A percentile compares a stretch with the other conserved stretches of the same genome.
Conservation (phyloP, 1,140 invertebrate genomes). For the Saccostrea echinata region DNA sequence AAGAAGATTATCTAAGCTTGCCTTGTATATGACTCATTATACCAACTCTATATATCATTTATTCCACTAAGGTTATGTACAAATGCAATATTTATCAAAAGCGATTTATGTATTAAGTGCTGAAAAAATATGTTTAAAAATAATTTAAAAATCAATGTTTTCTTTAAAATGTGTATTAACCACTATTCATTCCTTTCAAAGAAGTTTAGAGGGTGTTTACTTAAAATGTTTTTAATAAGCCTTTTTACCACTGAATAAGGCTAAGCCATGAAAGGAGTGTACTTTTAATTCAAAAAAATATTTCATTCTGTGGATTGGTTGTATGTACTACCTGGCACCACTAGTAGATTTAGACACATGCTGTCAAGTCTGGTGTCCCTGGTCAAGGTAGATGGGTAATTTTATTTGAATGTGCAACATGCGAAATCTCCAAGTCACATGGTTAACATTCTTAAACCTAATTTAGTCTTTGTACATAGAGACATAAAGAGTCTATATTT, state of each 20-base stretch:
- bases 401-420: background rate
- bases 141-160: constrained; percentile 25
- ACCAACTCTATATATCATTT: background rate
- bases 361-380: background rate
- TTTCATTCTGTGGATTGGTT: background rate
- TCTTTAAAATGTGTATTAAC: background rate
- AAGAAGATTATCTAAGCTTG: background rate
- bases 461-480: too few species aligned
- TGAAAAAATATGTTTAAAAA: background rate
- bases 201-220: background rate
- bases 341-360: background rate
- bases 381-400: background rate
- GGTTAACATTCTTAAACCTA: too few species aligned
- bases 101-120: background rate
- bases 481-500: too few species aligned
- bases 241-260: background rate
- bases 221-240: background rate
- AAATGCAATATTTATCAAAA: constrained; percentile 3
- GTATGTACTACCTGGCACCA: background rate
- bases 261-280: background rate
- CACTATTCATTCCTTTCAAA: background rate
- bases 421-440: background rate
- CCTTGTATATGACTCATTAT: background rate
- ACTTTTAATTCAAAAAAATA: background rate
- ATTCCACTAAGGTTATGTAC: background rate